These are phyloP conservation scores for Caenorhabditis plicata DNA, from an alignment of 2,888 invertebrate genomes.

Conservation along the genomic window DNA sequence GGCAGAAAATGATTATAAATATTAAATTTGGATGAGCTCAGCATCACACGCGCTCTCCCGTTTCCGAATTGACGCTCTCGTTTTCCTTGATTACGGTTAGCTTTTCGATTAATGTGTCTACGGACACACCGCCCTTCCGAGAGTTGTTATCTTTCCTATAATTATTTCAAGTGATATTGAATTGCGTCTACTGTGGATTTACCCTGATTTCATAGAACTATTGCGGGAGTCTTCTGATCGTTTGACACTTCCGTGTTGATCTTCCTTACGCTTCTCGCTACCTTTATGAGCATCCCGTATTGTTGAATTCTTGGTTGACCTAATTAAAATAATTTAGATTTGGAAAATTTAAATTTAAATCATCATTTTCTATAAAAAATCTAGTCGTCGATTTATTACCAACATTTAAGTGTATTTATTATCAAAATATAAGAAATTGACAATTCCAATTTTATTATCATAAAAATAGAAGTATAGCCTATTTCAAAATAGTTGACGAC, in stretches of 20 bases:
- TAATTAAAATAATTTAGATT: constrained; percentile 1
- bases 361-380: background rate
- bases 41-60: constrained; percentile 40
- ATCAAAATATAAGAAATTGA: background rate
- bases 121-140: constrained; percentile 15
- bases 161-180: background rate
- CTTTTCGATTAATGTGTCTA: constrained; percentile 42
- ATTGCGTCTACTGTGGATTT: background rate
- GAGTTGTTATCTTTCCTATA: too few relatives aligned
- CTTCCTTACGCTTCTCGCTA: constrained; percentile 14
- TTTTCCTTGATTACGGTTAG: constrained; percentile 50
- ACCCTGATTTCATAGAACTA: constrained; percentile 31
- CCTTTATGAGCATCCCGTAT: constrained; percentile 30
- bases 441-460: background rate
- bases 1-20: constrained; percentile 1
- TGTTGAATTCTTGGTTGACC: constrained; percentile 46
- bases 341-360: too few relatives aligned
- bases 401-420: too few relatives aligned
- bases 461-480: background rate
- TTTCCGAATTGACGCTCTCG: constrained; percentile 43
- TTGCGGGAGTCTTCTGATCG: constrained; percentile 23
- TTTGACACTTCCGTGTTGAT: constrained; percentile 5
- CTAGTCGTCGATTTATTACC: too few relatives aligned
- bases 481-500: too few relatives aligned
- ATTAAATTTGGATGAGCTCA: constrained; percentile 4